These are phyloP conservation scores for Ispidina lecontei DNA, from an alignment of 2,797 vertebrate genomes.

Conservation along the genomic window DNA sequence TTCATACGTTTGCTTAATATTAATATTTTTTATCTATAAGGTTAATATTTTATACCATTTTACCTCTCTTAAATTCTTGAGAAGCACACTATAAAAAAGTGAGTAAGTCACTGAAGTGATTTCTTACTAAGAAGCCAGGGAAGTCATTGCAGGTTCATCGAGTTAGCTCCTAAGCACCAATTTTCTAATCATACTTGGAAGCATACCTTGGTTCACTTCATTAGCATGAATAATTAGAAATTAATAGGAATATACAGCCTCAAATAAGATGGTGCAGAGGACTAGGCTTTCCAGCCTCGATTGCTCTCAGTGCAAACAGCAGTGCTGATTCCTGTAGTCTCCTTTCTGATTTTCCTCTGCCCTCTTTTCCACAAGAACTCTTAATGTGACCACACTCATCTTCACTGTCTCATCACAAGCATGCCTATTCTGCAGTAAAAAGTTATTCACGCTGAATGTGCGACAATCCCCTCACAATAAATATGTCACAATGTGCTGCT, in stretches of 20 bases:
- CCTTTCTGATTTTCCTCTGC: background rate
- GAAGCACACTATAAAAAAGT: background rate
- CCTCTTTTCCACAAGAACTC: background rate
- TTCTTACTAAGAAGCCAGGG: background rate
- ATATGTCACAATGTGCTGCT: background rate
- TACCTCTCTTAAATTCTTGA: slow-evolving; percentile 9
- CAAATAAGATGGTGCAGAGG: background rate
- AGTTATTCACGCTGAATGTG: background rate
- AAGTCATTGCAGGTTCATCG: background rate
- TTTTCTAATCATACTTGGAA: slow-evolving; percentile 23
- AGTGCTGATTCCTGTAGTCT: background rate
- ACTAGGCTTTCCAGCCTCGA: background rate
- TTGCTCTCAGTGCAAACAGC: background rate
- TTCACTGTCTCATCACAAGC: background rate
- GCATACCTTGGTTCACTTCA: background rate
- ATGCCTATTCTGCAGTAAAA: background rate
- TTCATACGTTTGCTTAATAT: background rate
- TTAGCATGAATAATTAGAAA: slow-evolving; percentile 9
- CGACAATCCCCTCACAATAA: background rate
- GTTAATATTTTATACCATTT: slow-evolving; percentile 14
- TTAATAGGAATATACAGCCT: background rate
- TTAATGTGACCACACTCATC: background rate
- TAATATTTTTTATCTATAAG: background rate
- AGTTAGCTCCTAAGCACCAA: background rate
- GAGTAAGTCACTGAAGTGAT: background rate